Evolutionary conservation across 2,888 invertebrate genomes (phyloP), one percentile per base, ranked within the genome.

Genomic region (Chaitophorus viminalis): DNA sequence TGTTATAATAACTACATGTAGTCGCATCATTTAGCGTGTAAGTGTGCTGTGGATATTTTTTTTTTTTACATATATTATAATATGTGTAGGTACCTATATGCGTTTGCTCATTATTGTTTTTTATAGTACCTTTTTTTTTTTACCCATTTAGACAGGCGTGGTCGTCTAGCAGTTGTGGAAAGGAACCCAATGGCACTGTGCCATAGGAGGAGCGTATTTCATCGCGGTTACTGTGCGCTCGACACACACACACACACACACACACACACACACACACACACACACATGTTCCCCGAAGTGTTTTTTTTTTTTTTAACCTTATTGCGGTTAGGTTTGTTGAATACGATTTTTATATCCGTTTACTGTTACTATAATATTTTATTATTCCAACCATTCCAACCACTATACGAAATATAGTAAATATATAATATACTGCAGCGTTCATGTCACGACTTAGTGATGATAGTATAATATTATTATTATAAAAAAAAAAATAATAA

Each of bases 191-290:
- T 87, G 87, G 87, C 54, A 60, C 81, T 54, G 65, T 11, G 31
- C 60, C 81, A 79, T 81, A 87, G 87, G 87, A 79, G 87, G 87
- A 87, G 87, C 87, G 81, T 87, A 74, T 74, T 87, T 39, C 81
- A 21, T 54, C 25, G 39, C 60, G 78, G 46, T 60, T 36, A 36
- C 79, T 60, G 79, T 87, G 87, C 79, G 65, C 74, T 46, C 83
- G 31, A 31, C 60, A 25, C 74, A 60, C 21, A 33, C 82, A 72
- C 31, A 18, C 52, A 18, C 74, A 39, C 46, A 29, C 81, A 29
- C 36, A 78, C 54, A 33, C 31, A 29, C 18, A 36, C 31, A 33
- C 70, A 25, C 31, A 21, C 31, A 39, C 11, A 0, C 39, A 14
- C 46, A 3, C 46, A 11, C 46, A 46, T 14, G 46, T 46, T 46